phyloP scores from a whole-genome alignment of 1,140 invertebrate species.

The Fopius arisanus region DNA sequence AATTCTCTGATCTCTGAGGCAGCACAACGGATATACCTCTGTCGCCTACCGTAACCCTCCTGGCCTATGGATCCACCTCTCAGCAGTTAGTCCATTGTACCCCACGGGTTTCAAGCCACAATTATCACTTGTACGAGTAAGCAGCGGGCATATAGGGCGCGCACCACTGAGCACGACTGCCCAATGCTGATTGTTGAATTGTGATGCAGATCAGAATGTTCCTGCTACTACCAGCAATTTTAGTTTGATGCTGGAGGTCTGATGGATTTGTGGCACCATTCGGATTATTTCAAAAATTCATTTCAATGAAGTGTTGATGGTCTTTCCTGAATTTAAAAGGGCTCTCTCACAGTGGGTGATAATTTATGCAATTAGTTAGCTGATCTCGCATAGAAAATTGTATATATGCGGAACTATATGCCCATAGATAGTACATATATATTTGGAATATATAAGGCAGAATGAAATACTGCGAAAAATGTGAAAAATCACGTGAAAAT shows the following conservation, averaged over 20 bases:
- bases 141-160: background rate
- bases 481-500: too few relatives aligned
- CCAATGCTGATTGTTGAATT: constrained; percentile 40
- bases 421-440: too few relatives aligned
- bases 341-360: background rate
- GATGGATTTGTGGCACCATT: background rate
- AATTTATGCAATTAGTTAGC: too few relatives aligned
- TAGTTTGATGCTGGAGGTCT: background rate
- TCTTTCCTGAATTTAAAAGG: too few relatives aligned
- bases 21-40: background rate
- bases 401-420: too few relatives aligned
- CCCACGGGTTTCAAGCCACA: background rate
- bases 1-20: background rate
- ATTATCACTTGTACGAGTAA: constrained; percentile 11
- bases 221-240: constrained; percentile 3
- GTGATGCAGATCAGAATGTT: constrained; percentile 36
- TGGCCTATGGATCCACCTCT: background rate
- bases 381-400: too few relatives aligned
- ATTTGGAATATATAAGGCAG: too few relatives aligned
- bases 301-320: too few relatives aligned
- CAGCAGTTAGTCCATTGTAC: background rate
- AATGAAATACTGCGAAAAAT: too few relatives aligned
- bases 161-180: constrained; percentile 16
- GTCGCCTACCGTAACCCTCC: background rate
- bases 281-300: background rate